phyloP scores from a whole-genome alignment of 2,888 invertebrate genomes.

The Dorcus parallelipipedus region DNA sequence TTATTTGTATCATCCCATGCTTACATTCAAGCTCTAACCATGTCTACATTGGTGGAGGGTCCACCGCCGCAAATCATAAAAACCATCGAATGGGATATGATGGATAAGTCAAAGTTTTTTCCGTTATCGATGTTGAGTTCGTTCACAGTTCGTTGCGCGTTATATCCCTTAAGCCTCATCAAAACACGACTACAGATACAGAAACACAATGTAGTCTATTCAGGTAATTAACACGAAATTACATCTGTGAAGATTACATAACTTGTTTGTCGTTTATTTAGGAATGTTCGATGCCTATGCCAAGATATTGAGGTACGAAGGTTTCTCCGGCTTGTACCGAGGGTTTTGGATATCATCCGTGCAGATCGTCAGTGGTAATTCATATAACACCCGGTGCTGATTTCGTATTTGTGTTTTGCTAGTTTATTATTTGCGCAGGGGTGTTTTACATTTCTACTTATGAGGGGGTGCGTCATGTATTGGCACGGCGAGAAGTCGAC shows the following conservation, averaged over 20 bases:
- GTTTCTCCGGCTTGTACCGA: constrained; percentile 81
- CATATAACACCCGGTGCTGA: background rate
- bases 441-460: constrained; percentile 93
- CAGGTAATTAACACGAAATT: constrained; percentile 51
- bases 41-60: constrained; percentile 53
- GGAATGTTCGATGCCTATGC: constrained; percentile 82
- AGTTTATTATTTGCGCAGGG: constrained; percentile 54
- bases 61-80: constrained; percentile 63
- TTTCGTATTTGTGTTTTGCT: background rate
- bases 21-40: constrained; percentile 3
- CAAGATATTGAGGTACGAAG: constrained; percentile 84
- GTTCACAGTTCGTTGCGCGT: constrained; percentile 69
- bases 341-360: constrained; percentile 95
- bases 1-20: no score
- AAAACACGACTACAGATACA: constrained; percentile 93
- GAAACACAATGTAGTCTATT: constrained; percentile 77
- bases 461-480: constrained; percentile 81
- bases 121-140: constrained; percentile 89
- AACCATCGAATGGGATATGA: constrained; percentile 97
- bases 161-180: constrained; percentile 91
- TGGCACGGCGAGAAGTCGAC: constrained; percentile 65
- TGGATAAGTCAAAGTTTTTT: constrained; percentile 93
- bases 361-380: constrained; percentile 51
- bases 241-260: constrained; percentile 5
- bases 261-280: constrained; percentile 33